Conservation (phyloP, 2,888 invertebrate genomes). For the Troides oblongomaculatus region DNA sequence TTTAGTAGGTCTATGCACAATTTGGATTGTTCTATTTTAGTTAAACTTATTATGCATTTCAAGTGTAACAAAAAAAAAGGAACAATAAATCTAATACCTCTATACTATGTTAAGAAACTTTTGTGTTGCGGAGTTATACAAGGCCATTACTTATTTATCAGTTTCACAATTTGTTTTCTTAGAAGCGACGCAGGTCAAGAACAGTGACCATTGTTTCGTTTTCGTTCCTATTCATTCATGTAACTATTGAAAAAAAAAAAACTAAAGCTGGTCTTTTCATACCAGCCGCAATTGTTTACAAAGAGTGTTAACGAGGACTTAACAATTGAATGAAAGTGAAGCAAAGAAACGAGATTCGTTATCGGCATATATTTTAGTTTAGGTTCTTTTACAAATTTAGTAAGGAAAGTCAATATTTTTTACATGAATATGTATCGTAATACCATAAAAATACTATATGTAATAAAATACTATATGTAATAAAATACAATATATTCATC, state of each 20-base stretch:
- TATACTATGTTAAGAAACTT: conserved; percentile 21
- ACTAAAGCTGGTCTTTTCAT: conserved; percentile 4
- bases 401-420: too few species aligned
- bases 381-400: neutral
- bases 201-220: conserved; percentile 29
- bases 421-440: neutral
- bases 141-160: conserved; percentile 25
- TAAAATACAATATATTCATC: neutral
- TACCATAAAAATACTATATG: neutral
- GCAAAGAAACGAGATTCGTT: neutral
- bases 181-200: conserved; percentile 28
- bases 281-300: conserved; percentile 16
- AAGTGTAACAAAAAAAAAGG: conserved; percentile 16
- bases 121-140: conserved; percentile 16
- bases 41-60: neutral
- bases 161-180: conserved; percentile 29
- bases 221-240: conserved; percentile 29
- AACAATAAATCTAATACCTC: conserved; percentile 28
- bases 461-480: neutral
- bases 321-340: conserved; percentile 20
- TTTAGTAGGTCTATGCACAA: neutral
- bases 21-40: conserved; percentile 19
- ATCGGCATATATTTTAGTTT: neutral
- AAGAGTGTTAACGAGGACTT: conserved; percentile 13
- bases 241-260: conserved; percentile 12